Conservation (phyloP, 2,113 vertebrate genomes). For the Trogon surrucura region DNA sequence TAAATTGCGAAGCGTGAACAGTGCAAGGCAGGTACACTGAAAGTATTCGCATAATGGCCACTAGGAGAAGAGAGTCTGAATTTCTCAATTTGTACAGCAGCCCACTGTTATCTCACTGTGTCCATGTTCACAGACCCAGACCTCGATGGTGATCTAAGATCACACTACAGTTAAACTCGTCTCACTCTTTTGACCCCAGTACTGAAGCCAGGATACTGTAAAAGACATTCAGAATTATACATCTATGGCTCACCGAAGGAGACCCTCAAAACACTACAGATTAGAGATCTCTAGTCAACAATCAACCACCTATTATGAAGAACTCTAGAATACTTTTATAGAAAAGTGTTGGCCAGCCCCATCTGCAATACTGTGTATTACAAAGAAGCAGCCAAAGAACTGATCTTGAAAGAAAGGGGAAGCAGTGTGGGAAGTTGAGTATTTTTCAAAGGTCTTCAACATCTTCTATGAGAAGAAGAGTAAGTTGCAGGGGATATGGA, state of each 20-base stretch:
- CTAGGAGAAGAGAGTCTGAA: neutral
- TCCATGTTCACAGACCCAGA: neutral
- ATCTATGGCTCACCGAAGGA: neutral
- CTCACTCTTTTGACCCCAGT: neutral
- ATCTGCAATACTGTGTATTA: neutral
- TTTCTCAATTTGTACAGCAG: neutral
- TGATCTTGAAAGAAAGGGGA: neutral
- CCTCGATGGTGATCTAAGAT: neutral
- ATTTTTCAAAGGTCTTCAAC: neutral
- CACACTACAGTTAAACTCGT: neutral
- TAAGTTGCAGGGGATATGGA: neutral
- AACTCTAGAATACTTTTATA: neutral
- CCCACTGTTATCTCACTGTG: neutral
- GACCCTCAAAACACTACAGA: neutral
- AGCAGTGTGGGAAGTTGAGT: neutral
- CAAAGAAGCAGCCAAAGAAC: neutral
- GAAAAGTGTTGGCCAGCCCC: neutral
- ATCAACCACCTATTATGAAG: neutral
- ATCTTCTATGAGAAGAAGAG: neutral
- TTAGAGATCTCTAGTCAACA: neutral
- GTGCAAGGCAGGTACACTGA: neutral
- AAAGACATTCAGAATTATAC: neutral
- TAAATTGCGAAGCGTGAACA: neutral
- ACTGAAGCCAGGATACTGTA: neutral
- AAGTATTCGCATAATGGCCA: neutral